These are phyloP conservation scores for Galerucella nymphaeae DNA, from an alignment of 2,888 invertebrate species.

Conservation along the genomic window DNA sequence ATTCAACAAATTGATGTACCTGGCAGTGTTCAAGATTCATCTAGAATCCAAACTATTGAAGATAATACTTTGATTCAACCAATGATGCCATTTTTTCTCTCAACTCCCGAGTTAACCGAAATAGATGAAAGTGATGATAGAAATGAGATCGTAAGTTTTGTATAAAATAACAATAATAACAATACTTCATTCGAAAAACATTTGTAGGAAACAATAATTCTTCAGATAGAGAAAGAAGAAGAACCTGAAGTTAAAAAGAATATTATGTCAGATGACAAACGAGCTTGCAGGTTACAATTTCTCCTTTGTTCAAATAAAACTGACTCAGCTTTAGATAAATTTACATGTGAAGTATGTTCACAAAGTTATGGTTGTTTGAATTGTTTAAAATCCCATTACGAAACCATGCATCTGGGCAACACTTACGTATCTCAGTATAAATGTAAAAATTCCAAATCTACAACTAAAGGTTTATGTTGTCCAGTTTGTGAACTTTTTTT, in stretches of 20 bases:
- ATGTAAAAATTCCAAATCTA: conserved; percentile 40
- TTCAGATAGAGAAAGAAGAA: conserved; percentile 42
- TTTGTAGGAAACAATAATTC: conserved; percentile 45
- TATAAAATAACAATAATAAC: conserved; percentile 19
- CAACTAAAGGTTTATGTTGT: conserved; percentile 28
- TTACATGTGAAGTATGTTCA: conserved; percentile 40
- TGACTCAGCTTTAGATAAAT: conserved; percentile 26
- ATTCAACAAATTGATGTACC: not conserved
- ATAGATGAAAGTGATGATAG: conserved; percentile 40
- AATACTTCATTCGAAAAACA: no score
- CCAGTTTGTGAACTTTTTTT: conserved; percentile 43
- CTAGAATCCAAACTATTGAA: conserved; percentile 7
- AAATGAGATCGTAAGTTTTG: conserved; percentile 39
- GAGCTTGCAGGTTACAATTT: conserved; percentile 18
- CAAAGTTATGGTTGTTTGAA: conserved; percentile 47
- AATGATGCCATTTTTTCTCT: conserved; percentile 46
- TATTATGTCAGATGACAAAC: conserved; percentile 26
- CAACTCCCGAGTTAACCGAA: conserved; percentile 35
- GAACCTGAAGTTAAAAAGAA: conserved; percentile 17
- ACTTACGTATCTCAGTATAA: conserved; percentile 45
- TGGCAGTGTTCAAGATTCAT: conserved; percentile 6
- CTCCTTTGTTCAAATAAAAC: conserved; percentile 27
- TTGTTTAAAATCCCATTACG: conserved; percentile 52
- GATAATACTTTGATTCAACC: conserved; percentile 35
- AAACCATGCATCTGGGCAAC: conserved; percentile 47